phyloP scores from a whole-genome alignment of 2,888 invertebrate genomes.

The Leptarthrus brevirostris region DNA sequence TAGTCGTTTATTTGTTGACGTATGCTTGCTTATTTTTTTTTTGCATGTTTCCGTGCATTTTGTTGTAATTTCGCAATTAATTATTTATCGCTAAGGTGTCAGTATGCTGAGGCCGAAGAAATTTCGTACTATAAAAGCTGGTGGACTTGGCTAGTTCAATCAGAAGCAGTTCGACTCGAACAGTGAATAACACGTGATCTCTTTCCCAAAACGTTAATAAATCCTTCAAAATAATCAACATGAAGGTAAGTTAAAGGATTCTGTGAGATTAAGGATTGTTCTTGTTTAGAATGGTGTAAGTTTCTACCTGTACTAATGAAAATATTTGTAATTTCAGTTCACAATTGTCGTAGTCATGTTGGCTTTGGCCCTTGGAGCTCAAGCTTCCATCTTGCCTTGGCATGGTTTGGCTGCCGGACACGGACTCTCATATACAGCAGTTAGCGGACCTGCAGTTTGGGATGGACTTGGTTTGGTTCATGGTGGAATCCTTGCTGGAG shows the following conservation, averaged over 20 bases:
- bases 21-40: too few species aligned
- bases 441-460: constrained; percentile 35
- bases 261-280: too few species aligned
- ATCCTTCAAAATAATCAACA: constrained; percentile 38
- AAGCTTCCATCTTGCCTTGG: constrained; percentile 62
- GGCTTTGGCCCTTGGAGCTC: constrained; percentile 63
- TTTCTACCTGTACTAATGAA: neutral
- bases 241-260: constrained; percentile 20
- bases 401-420: constrained; percentile 21
- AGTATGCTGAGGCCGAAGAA: constrained; percentile 6
- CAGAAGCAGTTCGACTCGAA: constrained; percentile 20
- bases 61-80: constrained; percentile 30
- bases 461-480: neutral
- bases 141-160: neutral
- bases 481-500: neutral
- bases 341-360: constrained; percentile 64
- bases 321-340: constrained; percentile 57
- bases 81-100: constrained; percentile 19
- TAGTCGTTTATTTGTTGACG: constrained; percentile 30
- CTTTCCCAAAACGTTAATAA: constrained; percentile 8
- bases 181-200: constrained; percentile 23
- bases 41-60: too few species aligned
- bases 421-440: constrained; percentile 33
- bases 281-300: neutral
- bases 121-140: constrained; percentile 41